phyloP scores from a whole-genome alignment of 2,113 vertebrate species.

The Brachyhypopomus gauderio region DNA sequence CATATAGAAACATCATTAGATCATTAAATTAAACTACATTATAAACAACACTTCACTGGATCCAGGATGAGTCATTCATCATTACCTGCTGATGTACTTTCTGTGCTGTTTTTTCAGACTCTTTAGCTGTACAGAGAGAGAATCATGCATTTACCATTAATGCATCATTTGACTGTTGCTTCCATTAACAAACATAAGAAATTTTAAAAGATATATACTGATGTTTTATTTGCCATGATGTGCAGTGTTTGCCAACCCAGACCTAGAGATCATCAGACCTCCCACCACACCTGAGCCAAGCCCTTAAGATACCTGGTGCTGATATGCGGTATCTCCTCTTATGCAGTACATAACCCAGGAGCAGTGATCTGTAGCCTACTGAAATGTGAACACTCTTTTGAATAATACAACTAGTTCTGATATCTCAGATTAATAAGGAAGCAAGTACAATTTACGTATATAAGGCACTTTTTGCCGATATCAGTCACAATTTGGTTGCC shows the following conservation, averaged over 20 bases:
- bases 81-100: conserved; percentile 16
- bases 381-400: neutral
- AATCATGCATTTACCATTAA: conserved; percentile 7
- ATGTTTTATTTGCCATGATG: neutral
- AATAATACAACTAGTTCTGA: too few species aligned
- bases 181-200: neutral
- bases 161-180: neutral
- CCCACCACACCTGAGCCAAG: too few species aligned
- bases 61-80: neutral
- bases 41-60: neutral
- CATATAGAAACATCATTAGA: neutral
- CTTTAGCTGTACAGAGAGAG: conserved; percentile 65
- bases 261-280: too few species aligned
- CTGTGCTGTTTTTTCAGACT: conserved; percentile 69
- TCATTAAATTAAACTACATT: neutral
- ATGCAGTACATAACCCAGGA: neutral
- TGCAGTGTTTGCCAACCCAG: neutral
- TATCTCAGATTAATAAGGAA: too few species aligned
- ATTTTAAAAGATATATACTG: neutral
- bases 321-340: too few species aligned
- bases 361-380: neutral
- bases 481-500: too few species aligned
- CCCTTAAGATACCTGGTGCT: too few species aligned
- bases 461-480: too few species aligned
- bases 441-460: too few species aligned